Evolutionary conservation across 1,140 invertebrate species (phyloP).

Genomic region (Drosophila kikkawai): DNA sequence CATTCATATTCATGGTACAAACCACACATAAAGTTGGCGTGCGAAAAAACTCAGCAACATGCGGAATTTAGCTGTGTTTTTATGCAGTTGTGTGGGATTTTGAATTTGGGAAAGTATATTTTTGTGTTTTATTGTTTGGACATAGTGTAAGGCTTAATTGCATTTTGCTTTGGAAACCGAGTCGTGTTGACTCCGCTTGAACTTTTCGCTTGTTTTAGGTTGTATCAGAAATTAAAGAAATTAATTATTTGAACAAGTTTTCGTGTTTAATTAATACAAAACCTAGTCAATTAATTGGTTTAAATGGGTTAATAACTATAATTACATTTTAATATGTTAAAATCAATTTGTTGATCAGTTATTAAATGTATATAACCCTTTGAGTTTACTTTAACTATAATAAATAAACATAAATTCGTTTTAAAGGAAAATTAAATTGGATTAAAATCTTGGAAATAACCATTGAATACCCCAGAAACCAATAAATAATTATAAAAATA

Average conservation of each 20-base stretch:
- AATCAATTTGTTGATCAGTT: background rate
- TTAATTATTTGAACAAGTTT: background rate
- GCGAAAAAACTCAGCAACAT: slow-evolving; percentile 46
- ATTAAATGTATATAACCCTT: too few species aligned
- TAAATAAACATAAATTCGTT: background rate
- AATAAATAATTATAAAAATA: background rate
- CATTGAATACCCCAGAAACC: background rate
- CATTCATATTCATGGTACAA: slow-evolving; percentile 50
- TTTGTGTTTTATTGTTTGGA: slow-evolving; percentile 48
- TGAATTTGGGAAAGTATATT: slow-evolving; percentile 45
- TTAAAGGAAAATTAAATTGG: background rate
- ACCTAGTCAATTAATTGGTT: background rate
- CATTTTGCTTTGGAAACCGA: slow-evolving; percentile 43
- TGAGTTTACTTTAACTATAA: background rate
- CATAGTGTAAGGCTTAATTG: slow-evolving; percentile 44
- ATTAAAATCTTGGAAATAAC: background rate
- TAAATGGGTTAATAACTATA: too few species aligned
- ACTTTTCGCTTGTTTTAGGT: slow-evolving; percentile 9
- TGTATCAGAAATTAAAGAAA: slow-evolving; percentile 6
- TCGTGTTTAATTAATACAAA: background rate
- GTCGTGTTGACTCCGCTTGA: slow-evolving; percentile 26
- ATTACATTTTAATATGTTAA: too few species aligned
- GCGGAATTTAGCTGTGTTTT: slow-evolving; percentile 17
- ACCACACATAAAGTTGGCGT: slow-evolving; percentile 55
- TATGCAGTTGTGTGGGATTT: slow-evolving; percentile 23